Conservation (phyloP, 1,140 invertebrate genomes). For the Microplitis mediator region DNA sequence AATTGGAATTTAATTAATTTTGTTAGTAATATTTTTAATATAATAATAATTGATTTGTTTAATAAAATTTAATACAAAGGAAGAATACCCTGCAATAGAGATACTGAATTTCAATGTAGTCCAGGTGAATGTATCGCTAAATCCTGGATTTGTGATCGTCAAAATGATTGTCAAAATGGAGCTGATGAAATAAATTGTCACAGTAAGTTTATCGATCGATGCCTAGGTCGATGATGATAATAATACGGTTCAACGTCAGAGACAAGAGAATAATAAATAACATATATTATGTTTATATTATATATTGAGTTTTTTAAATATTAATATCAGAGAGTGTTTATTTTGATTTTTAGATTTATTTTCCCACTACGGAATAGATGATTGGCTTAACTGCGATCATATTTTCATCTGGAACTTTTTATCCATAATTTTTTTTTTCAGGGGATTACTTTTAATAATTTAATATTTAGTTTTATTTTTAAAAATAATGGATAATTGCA, state of each 20-base stretch:
- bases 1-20: conserved; percentile 38
- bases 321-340: neutral
- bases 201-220: conserved; percentile 53
- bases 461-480: too few relatives aligned
- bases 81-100: conserved; percentile 49
- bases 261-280: neutral
- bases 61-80: conserved; percentile 40
- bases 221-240: conserved; percentile 9
- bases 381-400: neutral
- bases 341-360: too few relatives aligned
- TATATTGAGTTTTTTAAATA: too few relatives aligned
- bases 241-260: neutral
- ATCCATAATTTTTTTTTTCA: too few relatives aligned
- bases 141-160: conserved; percentile 76
- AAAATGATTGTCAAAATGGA: conserved; percentile 69
- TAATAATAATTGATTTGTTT: conserved; percentile 39
- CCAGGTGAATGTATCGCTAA: conserved; percentile 56
- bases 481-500: too few relatives aligned
- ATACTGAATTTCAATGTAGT: conserved; percentile 54
- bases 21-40: conserved; percentile 57
- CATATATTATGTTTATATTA: too few relatives aligned
- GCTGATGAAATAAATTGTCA: conserved; percentile 76
- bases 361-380: conserved; percentile 15
- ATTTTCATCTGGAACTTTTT: too few relatives aligned
- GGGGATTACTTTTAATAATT: too few relatives aligned